Evolutionary conservation across 2,113 vertebrate genomes (phyloP), one percentile per base, ranked within the genome.

Genomic region (Apodemus speciosus): DNA sequence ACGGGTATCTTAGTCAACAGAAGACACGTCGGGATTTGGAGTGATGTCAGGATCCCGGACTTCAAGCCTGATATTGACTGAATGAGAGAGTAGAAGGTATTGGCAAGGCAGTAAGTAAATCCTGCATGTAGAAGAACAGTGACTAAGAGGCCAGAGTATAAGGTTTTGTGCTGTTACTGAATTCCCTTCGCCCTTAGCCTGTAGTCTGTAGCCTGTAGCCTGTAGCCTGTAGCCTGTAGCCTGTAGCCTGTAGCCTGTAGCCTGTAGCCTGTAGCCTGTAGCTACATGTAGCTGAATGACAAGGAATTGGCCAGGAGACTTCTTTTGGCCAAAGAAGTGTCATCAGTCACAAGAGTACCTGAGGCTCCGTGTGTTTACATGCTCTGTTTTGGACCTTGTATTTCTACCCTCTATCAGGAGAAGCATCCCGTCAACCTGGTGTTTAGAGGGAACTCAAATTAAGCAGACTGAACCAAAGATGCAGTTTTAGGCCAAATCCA

Each of bases 1-100:
- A 9, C 49, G 87, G 32, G 1, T 81, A 11, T 83, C 30, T 86
- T 49, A 73, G 58, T 66, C 64, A 81, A 86, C 15, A 76, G 53
- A 30, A 60, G 35, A 20, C 38, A 40, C 68, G 27, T 72, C 10
- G 27, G n/a, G 43, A 94, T 86, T 91, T 83, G 35, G n/a, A 51
- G 23, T 92, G 86, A 93, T 77, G 93, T 69, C 68, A 90, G 92
- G 86, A 91, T 69, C 46, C 71, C 88, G 83, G 68, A 49, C 46
- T 62, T 92, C 27, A 93, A 93, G 30, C 21, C 3, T 71, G 30
- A 72, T 88, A 2, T 9, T 46, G 40, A 80, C 32, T 40, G 30
- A 75, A 73, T 92, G 89, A 77, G 16, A 83, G 23, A 71, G 68
- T 60, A 71, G 72, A 43, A 72, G 51, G n/a, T 53, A 40, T 9